phyloP scores from a whole-genome alignment of 2,113 vertebrate genomes.

The Ardeotis arabs region DNA sequence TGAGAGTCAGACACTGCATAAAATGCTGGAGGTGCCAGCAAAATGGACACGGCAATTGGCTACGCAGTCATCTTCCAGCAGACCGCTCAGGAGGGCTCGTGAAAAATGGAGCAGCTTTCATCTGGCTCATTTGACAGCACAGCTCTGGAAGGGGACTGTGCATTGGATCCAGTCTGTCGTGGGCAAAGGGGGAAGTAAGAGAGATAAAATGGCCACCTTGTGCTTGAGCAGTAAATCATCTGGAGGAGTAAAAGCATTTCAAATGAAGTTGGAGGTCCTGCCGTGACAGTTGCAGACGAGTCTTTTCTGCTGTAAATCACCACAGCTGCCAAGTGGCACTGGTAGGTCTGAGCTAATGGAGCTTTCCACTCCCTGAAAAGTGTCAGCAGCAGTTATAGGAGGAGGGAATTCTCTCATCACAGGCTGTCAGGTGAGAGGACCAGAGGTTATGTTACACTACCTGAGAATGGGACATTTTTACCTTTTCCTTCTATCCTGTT shows the following conservation, averaged over 20 bases:
- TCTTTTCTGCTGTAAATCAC: slow-evolving; percentile 44
- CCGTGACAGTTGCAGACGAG: slow-evolving; percentile 12
- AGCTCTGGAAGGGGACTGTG: background rate
- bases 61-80: background rate
- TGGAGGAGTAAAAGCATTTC: slow-evolving; percentile 5
- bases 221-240: slow-evolving; percentile 48
- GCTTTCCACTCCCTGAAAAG: slow-evolving; percentile 14
- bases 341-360: background rate
- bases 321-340: slow-evolving; percentile 8
- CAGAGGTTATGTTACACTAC: background rate
- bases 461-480: background rate
- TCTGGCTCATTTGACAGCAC: background rate
- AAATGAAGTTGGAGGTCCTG: background rate
- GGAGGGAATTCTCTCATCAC: background rate
- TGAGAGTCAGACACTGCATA: background rate
- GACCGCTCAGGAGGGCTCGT: background rate
- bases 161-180: background rate
- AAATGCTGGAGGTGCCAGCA: slow-evolving; percentile 46
- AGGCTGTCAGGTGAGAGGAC: background rate
- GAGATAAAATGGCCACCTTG: slow-evolving; percentile 5
- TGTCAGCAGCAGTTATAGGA: background rate
- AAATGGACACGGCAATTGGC: slow-evolving; percentile 12
- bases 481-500: background rate
- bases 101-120: background rate
- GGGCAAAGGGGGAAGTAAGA: background rate